phyloP scores from a whole-genome alignment of 1,140 invertebrate genomes.

The Theocolax elegans region DNA sequence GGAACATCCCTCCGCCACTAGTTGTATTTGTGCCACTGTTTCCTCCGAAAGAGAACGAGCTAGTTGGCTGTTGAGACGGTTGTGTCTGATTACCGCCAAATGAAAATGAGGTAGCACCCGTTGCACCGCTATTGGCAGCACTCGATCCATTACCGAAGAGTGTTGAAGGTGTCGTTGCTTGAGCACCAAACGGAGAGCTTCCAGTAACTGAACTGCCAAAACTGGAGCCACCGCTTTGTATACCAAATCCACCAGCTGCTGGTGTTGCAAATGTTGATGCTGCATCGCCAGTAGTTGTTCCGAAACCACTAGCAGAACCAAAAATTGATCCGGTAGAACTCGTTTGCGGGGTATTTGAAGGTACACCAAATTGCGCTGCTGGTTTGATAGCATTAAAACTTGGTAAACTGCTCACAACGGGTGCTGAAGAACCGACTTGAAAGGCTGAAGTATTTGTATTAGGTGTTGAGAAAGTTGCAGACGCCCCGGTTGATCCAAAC shows the following conservation, averaged over 20 bases:
- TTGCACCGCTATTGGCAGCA: not conserved
- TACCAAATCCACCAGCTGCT: not conserved
- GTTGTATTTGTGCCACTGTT: constrained; percentile 34
- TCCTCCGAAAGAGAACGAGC: constrained; percentile 46
- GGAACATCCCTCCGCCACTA: constrained; percentile 50
- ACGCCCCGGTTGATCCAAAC: constrained; percentile 10
- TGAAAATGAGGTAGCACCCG: constrained; percentile 22
- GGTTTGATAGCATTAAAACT: constrained; percentile 32
- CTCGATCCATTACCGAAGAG: constrained; percentile 12
- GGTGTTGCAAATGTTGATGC: constrained; percentile 14
- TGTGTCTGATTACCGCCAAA: constrained; percentile 44
- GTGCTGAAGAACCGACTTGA: constrained; percentile 20
- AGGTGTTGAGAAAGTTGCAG: constrained; percentile 5
- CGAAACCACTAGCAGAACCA: constrained; percentile 41
- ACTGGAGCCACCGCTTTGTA: constrained; percentile 15
- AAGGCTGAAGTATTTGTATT: constrained; percentile 6
- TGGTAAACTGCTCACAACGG: not conserved
- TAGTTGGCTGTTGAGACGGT: constrained; percentile 18
- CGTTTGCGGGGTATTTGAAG: constrained; percentile 6
- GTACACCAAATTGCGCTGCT: constrained; percentile 41
- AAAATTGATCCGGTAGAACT: constrained; percentile 31
- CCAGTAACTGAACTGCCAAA: not conserved
- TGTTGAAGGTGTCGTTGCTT: not conserved
- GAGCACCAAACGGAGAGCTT: constrained; percentile 18
- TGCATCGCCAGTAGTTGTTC: not conserved